phyloP scores from a whole-genome alignment of 2,113 vertebrate genomes.

The Phrynocephalus versicolor region DNA sequence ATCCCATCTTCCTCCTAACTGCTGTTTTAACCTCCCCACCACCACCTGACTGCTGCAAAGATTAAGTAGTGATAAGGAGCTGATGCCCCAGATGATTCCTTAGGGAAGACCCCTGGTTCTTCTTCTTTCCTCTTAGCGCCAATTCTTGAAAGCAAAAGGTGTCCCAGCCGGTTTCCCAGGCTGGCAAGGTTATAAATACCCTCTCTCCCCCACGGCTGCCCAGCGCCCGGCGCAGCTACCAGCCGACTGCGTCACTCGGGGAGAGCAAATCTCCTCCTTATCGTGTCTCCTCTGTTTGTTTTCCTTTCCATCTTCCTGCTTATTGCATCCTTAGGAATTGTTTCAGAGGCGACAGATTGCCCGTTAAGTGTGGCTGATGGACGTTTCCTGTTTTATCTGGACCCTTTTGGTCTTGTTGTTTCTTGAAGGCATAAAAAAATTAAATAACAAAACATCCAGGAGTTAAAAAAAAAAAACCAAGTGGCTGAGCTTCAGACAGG shows the following conservation, averaged over 20 bases:
- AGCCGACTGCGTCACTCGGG: conserved; percentile 1
- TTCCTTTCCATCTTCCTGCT: conserved; percentile 39
- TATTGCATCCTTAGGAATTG: conserved; percentile 44
- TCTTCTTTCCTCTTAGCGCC: background rate
- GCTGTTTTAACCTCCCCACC: no score
- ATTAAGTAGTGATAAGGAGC: no score
- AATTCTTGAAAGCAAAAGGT: background rate
- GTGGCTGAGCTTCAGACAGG: conserved; percentile 43
- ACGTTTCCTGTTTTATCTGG: conserved; percentile 43
- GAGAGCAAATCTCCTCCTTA: background rate
- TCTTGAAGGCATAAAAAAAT: conserved; percentile 1
- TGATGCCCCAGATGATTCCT: background rate
- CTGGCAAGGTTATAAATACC: conserved; percentile 24
- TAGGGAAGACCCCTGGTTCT: background rate
- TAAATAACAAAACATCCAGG: conserved; percentile 15
- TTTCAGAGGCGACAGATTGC: conserved; percentile 24
- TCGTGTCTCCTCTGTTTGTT: background rate
- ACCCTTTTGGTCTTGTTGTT: conserved; percentile 35
- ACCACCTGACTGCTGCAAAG: no score
- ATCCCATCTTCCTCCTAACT: no score
- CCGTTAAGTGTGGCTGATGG: conserved; percentile 44
- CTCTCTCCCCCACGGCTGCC: background rate
- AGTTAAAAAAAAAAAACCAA: conserved; percentile 38
- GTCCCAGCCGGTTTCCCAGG: background rate
- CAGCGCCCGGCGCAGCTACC: background rate